Base-by-base conservation (phyloP, 2,113 vertebrate genomes). In the Bufo bufo region DNA sequence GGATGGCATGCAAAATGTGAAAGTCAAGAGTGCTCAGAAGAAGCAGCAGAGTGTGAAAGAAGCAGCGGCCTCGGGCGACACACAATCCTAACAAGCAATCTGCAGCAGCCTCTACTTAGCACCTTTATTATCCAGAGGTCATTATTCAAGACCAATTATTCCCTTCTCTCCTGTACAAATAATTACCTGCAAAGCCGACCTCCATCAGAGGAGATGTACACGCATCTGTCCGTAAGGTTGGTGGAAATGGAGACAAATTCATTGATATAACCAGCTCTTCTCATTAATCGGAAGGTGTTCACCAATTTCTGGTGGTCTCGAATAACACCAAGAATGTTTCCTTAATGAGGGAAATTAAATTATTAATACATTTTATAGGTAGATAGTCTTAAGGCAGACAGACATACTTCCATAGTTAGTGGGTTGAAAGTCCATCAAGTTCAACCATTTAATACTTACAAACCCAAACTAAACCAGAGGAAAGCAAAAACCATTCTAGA, bases 181-280 rank as follows among this genome's bases (percentile, higher is more conserved):
- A 89, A n/a, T 87, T 92, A 99, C 98, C 98, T 97, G 96, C 98
- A 99, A 81, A 99, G 90, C 19, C 98, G 96, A n/a, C 98, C 98
- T 87, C 98, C 98, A 82, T 99, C 98, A 49, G 98, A 99, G 9
- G 98, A 99, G 92, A 99, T 97, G 91, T 99, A 99, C 72, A 99
- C 97, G 74, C 98, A 99, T 89, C 98, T 96, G 91, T 99, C 98
- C 0, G 96, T 96, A 91, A 98, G 92, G 89, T 99, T 99, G 85
- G 98, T 99, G 78, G 98, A 99, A 90, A 99, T 99, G 77, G 98
- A 99, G 87, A 99, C 98, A 49, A 99, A 99, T 90, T 99, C 98
- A 0, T 98, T 99, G 92, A 99, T 97, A 10, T 99, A 99, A 61
- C 98, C 98, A 0, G 97, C 98, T 90, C 98, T 94, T 66, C 98